Evolutionary conservation across 1,140 invertebrate species (phyloP), one percentile per base, ranked within the genome.

Genomic region (Drosophila sulfurigaster): DNA sequence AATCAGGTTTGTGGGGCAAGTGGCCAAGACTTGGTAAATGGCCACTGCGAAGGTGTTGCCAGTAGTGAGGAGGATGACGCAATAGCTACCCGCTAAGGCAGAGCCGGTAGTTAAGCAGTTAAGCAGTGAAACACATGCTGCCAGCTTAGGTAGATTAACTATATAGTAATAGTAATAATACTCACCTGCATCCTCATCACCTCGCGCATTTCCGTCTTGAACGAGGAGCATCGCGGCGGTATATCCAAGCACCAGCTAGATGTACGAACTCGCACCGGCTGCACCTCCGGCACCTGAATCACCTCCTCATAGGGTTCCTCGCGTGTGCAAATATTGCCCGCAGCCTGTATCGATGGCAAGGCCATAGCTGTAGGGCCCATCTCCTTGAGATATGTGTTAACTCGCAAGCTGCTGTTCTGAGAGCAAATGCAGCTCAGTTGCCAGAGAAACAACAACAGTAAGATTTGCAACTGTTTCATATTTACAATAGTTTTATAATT

Each of bases 201-300:
- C 67, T 95, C 94, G 66, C 94, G 93, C 93, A 94, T 94, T 91
- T 95, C 95, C 13, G 94, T 94, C 62, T 93, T 94, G 72, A 94
- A 95, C 62, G 93, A 93, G n/a, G 94, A 94, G 77, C 96, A 96
- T 45, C 95, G 93, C 8, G 95, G 95, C 8, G 95, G 95, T 75
- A 96, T 94, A 65, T 94, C 93, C 73, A 96, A 92, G 80, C 96
- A 96, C 96, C 96, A 96, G 63, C 94, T 94, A 85, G 95, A 95
- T 0, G 94, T 94, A 35, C 94, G 93, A 13, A 96, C 94, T 2
- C 94, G 94, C 75, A 95, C 94, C 30, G 95, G 95, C 54, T 94
- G 94, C 65, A 90, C 94, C 94, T 52, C 94, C 93, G 89, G 94
- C 93, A 65, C 93, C 89, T 73, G 93, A 93, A 64, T 92, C 89